Percentiles rank a stretch among this genome's conserved stretches.
phyloP scores from a whole-genome alignment of 2,888 invertebrate species.

The Euzophera pinguis region DNA sequence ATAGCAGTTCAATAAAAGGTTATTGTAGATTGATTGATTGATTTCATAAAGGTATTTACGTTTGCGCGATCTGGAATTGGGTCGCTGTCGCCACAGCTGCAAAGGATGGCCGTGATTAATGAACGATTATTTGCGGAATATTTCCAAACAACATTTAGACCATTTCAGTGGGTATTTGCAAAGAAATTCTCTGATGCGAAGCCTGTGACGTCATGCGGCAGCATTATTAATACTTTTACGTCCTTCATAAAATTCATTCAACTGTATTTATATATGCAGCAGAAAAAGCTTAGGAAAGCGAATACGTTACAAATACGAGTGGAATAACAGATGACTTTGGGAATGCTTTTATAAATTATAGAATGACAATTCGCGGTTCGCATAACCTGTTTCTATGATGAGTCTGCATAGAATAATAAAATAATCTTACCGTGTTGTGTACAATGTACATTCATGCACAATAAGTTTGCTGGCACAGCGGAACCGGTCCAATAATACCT shows the following conservation, averaged over 20 bases:
- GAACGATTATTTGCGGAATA: constrained; percentile 31
- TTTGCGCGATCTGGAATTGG: constrained; percentile 19
- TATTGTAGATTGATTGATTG: not conserved
- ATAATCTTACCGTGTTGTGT: not conserved
- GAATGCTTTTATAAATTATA: too few species aligned
- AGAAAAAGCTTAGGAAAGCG: too few species aligned
- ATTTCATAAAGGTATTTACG: constrained; percentile 6
- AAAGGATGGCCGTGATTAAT: constrained; percentile 20
- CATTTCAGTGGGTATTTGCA: constrained; percentile 3
- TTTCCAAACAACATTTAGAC: constrained; percentile 20
- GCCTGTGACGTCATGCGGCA: not conserved
- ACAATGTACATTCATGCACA: constrained; percentile 2
- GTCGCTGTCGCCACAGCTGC: constrained; percentile 19
- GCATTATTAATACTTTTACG: not conserved
- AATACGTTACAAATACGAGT: too few species aligned
- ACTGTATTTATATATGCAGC: too few species aligned
- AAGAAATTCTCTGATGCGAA: not conserved
- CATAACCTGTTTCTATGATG: too few species aligned
- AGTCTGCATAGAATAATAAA: not conserved
- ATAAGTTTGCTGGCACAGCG: constrained; percentile 23
- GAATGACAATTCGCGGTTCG: too few species aligned
- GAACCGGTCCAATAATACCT: constrained; percentile 32
- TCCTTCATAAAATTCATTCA: not conserved
- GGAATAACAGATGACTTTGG: too few species aligned
- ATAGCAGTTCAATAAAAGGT: too few species aligned